Evolutionary conservation across 1,140 invertebrate species (phyloP), one percentile per base, ranked within the genome.

Genomic region (Cydia pomonella): DNA sequence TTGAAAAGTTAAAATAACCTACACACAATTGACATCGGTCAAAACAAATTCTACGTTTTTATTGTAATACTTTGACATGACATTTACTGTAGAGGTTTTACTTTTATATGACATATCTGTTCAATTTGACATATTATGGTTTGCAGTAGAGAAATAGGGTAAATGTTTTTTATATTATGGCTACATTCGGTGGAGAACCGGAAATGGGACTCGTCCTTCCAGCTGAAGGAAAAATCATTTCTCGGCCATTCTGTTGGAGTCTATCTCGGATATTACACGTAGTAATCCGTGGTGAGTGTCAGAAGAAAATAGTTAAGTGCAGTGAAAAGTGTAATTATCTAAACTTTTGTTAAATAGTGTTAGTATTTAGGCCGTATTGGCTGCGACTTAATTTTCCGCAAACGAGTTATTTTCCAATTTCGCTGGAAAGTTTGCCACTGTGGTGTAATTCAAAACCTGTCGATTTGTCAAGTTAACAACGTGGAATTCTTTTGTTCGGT

Each of bases 231-330:
- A 91, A 87, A 86, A 85, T 85, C 84, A 89, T 92, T 92, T 92
- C 92, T 93, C 92, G 91, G 87, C 84, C 92, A 93, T 93, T 93
- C 91, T 93, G 90, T 93, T 90, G 89, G 91, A 92, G 91, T 91
- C 90, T 92, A 90, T 92, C 88, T 92, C 91, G 91, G 92, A 90
- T 92, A 87, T 82, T 87, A 91, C 89, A 90, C 87, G 89, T 79
- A 84, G 84, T 84, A 82, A 87, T 92, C 90, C 91, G 91, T 91
- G 90, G 90, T 93, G 91, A 92, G 91, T 92, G 91, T 93, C 86
- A 78, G 81, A 87, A 88, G 80, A 87, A 84, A 82, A 82, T 81
- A 75, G 76, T 85, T 84, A 82, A 89, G 89, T 91, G 89, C 82
- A 90, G 89, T 92, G 90, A 79, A 81, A 82, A 88, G 86, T 88